Base-by-base conservation (phyloP, 2,113 vertebrate genomes). In the Varanus komodoensis region DNA sequence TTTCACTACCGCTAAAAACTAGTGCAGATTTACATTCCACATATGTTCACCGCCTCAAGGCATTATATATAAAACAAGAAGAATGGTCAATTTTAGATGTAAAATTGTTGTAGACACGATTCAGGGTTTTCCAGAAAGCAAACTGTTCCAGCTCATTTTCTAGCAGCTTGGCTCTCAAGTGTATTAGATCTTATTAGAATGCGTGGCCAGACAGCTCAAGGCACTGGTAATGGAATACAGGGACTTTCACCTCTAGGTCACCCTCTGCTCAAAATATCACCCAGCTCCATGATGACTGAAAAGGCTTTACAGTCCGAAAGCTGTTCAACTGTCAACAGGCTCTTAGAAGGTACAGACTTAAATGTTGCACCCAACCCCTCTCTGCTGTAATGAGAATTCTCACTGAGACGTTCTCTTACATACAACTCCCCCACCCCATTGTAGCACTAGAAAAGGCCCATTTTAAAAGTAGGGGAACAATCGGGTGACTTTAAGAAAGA, bases 101-200 rank as follows among this genome's bases (percentile, higher is more conserved):
- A 95, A 94, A 95, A 93, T 89, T 93, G 96, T 95, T 96, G 93
- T 84, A 90, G 83, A 93, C 86, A 86, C 0, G 54, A 95, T 92
- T 92, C 77, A 92, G 93, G 54, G 92, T 87, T 92, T 90, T 95
- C 90, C 94, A 95, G 89, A 93, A 93, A 93, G 91, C 92, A 86
- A 0, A 1, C 69, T 79, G 14, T 54, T 90, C 88, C 90, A 90
- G 38, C 88, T 90, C 86, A 83, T 93, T 87, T 86, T 92, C 87
- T 7, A 85, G 87, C 78, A 73, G 89, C 87, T 82, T 88, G 71
- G 87, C 50, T 93, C 88, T 87, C 81, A 54, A 77, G 44, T 83
- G 27, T n/a, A 17, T n/a, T 80, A 75, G 64, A 64, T 48, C 88
- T 54, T 17, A 71, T 67, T 84, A 73, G 87, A 87, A 88, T 74